Base-by-base conservation (phyloP, 2,113 vertebrate species). In the Corapipo altera region DNA sequence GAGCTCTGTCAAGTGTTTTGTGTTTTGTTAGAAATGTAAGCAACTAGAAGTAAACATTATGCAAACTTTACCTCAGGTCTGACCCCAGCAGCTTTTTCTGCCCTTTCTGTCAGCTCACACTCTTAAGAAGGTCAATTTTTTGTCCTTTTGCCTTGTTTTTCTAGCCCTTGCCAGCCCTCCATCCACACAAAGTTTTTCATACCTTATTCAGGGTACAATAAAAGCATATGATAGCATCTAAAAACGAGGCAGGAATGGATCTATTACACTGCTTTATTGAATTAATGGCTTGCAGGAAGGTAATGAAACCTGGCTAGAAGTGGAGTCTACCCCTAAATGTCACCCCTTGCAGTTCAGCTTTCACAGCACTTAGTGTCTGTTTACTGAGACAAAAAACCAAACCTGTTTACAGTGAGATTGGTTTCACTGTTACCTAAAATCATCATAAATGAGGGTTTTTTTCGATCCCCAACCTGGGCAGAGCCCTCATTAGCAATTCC, bases 221-320 rank as follows among this genome's bases (percentile, higher is more conserved):
- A 95, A 78, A 84, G 52, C 69, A 89, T 16, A 71, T 32, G 65
- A 96, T 85, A 95, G 19, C 86, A 93, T 96, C 91, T 87, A 48
- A 95, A 92, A 95, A 55, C 14, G 20, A 77, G 62, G 61, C n/a
- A 89, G 84, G 71, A 95, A 95, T 16, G 65, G 91, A 85, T 95
- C 86, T 49, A 28, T 93, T 97, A 57, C 89, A 84, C 5, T 41
- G 48, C 73, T 87, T 89, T 77, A 93, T 95, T 78, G 35, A 81
- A 92, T 93, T 91, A 91, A 69, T 67, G 52, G 33, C 70, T 93
- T 74, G 39, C 83, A 93, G 76, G 48, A 78, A 61, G 61, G 61
- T 61, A 96, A 95, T 46, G 35, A 92, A 78, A 32, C 76, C 84
- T 75, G 30, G 21, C 39, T 57, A 89, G 74, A 49, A 49, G 32